A percentile compares a stretch with the other conserved stretches of the same genome.
phyloP scores from a whole-genome alignment of 2,113 vertebrate genomes.

The Dicaeum eximium region DNA sequence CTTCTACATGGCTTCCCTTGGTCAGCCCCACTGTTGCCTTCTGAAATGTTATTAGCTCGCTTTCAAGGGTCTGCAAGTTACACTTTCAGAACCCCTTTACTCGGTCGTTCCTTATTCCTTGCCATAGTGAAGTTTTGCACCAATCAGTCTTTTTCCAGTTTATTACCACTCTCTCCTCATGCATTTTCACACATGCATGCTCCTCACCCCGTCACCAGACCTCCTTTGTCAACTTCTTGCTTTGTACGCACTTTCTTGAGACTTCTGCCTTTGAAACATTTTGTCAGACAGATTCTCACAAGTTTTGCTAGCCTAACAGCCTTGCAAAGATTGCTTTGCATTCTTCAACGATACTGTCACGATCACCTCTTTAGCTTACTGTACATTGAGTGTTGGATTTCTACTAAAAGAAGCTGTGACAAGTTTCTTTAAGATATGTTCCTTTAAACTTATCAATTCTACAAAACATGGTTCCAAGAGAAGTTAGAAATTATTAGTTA shows the following conservation, averaged over 20 bases:
- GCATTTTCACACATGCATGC: not conserved
- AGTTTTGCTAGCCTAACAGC: not conserved
- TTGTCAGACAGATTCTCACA: not conserved
- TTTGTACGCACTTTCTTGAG: not conserved
- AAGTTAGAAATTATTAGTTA: not conserved
- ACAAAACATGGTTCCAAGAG: not conserved
- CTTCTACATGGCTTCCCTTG: rapidly evolving
- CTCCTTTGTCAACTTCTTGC: not conserved
- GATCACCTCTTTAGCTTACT: not conserved
- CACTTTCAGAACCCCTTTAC: not conserved
- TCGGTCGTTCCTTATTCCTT: not conserved
- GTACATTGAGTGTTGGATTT: not conserved
- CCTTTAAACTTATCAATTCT: not conserved
- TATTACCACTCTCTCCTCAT: not conserved
- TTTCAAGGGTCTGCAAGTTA: not conserved
- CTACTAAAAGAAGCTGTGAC: not conserved
- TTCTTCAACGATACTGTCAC: not conserved
- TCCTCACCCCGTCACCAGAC: not conserved
- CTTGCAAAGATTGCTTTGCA: not conserved
- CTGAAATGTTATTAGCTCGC: not conserved
- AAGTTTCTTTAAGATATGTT: not conserved
- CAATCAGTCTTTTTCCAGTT: not conserved
- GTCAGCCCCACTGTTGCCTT: not conserved
- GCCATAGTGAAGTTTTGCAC: not conserved
- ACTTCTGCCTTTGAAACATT: not conserved